These are phyloP conservation scores for Prietella phreatophila DNA, from an alignment of 2,113 vertebrate genomes.

Conservation along the genomic window DNA sequence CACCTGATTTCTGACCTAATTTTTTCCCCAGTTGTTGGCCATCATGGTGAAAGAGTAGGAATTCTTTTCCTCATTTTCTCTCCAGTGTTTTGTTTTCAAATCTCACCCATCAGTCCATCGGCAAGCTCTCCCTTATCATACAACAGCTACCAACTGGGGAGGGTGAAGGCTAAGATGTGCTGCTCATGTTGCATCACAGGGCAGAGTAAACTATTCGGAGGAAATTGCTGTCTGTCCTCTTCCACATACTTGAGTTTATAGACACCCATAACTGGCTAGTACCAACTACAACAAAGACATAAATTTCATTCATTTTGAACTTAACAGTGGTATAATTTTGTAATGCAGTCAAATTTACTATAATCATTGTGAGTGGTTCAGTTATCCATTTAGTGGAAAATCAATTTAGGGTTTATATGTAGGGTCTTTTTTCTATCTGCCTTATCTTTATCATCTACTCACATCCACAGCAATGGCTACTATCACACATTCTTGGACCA, in stretches of 20 bases:
- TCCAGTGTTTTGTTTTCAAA: not conserved
- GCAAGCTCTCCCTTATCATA: not conserved
- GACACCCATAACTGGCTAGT: not conserved
- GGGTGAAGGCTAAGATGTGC: not conserved
- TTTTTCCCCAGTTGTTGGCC: not conserved
- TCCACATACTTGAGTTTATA: not conserved
- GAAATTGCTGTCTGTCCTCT: not conserved
- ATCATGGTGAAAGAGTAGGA: not conserved
- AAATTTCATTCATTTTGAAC: not conserved
- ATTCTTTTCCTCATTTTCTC: not conserved
- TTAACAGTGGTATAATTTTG: not conserved
- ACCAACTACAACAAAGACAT: not conserved
- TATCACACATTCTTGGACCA: not conserved
- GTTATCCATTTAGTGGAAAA: not conserved
- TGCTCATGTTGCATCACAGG: not conserved
- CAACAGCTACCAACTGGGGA: not conserved
- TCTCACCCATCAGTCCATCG: not conserved
- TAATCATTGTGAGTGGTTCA: not conserved
- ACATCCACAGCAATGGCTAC: not conserved
- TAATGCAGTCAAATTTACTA: not conserved
- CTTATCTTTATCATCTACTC: not conserved
- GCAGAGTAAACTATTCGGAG: not conserved
- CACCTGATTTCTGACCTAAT: not conserved
- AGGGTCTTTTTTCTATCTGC: not conserved
- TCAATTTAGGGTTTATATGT: not conserved